Base-by-base conservation (phyloP, 2,888 invertebrate species). In the Caenorhabditis imperialis region DNA sequence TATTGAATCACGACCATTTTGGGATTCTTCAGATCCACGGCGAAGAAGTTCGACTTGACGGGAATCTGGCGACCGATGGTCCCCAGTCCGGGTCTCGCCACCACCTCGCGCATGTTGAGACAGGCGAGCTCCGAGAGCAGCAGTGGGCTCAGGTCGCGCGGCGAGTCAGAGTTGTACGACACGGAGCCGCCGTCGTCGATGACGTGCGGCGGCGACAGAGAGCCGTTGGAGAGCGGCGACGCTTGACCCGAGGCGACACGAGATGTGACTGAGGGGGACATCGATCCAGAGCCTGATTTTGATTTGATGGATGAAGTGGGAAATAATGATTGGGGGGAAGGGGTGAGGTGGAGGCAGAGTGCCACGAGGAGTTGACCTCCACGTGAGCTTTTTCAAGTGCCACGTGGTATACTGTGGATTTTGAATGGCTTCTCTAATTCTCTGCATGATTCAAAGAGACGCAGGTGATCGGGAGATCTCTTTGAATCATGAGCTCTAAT, bases 1-100 rank as follows among this genome's bases (percentile, higher is more conserved):
- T 86, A 86, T 67, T 85, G 86, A 35, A 69, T 65, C 57, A 86
- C 81, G 65, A 82, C 79, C 71, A 84, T 72, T 38, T 77, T 75
- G 12, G 74, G 67, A 35, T 77, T 69, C 55, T 65, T 67, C 54
- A 85, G 35, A 25, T 54, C 61, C 25, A 86, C 81, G 45, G 79
- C 82, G 75, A 85, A 86, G 75, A 83, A 85, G 69, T 86, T 86
- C 35, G 84, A 67, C 48, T 80, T 71, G 50, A 84, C 63, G 23
- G 79, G 78, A 60, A 84, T 81, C 40, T 69, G 69, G 20, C 82
- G 81, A 8, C 84, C 84, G 35, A 78, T 50, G 3, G 69, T 69
- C 22, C 84, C 84, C 40, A 83, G 44, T 58, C 77, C 80, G 6
- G 84, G 84, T 45, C 84, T 74, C 7, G 80, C 74, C 8, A 78